phyloP scores from a whole-genome alignment of 1,140 invertebrate genomes.

The Ladona fulva region DNA sequence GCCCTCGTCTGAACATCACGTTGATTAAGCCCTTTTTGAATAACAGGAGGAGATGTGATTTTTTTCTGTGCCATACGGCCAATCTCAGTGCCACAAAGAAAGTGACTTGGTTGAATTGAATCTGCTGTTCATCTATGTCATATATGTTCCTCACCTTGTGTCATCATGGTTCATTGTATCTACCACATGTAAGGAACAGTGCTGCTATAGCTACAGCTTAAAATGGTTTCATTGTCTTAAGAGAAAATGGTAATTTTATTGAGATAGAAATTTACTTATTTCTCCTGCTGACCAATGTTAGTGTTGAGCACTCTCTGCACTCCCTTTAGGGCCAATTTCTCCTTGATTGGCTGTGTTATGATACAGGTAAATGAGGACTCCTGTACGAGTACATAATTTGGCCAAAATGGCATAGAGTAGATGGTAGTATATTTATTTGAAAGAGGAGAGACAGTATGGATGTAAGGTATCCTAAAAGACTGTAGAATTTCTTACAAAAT shows the following conservation, averaged over 20 bases:
- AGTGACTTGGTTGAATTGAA: no score
- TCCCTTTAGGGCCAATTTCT: neutral
- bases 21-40: no score
- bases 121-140: no score
- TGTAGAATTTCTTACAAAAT: constrained; percentile 7
- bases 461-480: constrained; percentile 1
- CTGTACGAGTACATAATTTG: neutral
- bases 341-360: neutral
- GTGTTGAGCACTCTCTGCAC: neutral
- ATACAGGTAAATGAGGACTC: neutral
- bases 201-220: neutral
- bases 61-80: no score
- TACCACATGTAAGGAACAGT: no score
- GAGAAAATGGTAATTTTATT: neutral
- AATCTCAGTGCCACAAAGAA: no score
- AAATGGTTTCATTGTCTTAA: neutral
- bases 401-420: neutral
- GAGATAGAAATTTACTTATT: no score
- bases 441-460: neutral
- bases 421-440: constrained; percentile 6
- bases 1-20: no score
- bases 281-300: no score
- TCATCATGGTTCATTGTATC: no score
- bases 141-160: no score
- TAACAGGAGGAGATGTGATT: no score